Evolutionary conservation across 2,113 vertebrate species (phyloP), one percentile per base, ranked within the genome.

Genomic region (Rutilus rutilus): DNA sequence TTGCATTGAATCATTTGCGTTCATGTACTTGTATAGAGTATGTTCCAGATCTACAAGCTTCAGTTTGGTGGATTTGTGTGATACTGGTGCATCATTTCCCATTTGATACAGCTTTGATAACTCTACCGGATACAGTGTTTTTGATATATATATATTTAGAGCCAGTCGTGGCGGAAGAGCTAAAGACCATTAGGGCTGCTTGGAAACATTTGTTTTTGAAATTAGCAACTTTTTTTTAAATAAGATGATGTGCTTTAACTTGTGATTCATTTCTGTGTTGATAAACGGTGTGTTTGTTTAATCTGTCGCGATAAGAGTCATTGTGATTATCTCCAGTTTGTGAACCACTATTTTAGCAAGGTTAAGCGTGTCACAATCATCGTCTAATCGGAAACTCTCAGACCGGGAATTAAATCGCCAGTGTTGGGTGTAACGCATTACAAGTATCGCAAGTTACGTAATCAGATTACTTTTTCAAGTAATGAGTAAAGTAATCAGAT

Each of bases 291-390:
- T 64, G 59, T 64, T 80, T 17, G 59, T 79, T 62, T 45, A 42
- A 64, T 12, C 30, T 57, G 52, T 80, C n/a, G 14, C 36, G 10
- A 62, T 25, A 42, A 60, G 57, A 62, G 14, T n/a, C n/a, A 30
- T 80, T 64, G 77, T 79, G 33, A n/a, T 47, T 30, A 47, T 64
- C 60, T 65, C 59, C 78, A 47, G 65, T 81, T 27, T 47, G 78
- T 65, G 39, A 30, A 12, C 62, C 45, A 64, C 27, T 75, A 47
- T 27, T 79, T 80, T 27, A 45, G 60, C 33, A 45, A 79, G 33
- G 54, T 25, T 27, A 45, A 47, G 78, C 78, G 59, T 65, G 78
- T 81, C 78, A 65, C 78, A 81, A 81, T 81, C 78, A 80, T 80
- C 25, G 10, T 78, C 39, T 45, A n/a, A 62, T 62, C 23, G 45